Evolutionary conservation across 1,140 invertebrate genomes (phyloP).

Genomic region (Steinernema khuongi): DNA sequence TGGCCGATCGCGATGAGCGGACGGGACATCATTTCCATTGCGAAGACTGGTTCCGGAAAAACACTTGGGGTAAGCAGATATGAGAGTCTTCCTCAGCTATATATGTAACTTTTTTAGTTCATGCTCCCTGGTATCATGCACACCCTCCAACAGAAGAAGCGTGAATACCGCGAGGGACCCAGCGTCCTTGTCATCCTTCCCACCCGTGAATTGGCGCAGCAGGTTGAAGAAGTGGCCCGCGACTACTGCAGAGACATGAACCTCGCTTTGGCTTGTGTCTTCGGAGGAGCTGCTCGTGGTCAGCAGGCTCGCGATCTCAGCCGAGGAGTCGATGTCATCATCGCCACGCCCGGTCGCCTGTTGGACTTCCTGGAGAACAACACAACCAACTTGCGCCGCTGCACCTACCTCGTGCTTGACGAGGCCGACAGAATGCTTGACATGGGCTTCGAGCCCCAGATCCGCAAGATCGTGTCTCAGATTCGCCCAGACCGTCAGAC

Average conservation of each 20-base stretch:
- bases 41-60: constrained; percentile 66
- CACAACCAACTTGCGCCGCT: constrained; percentile 77
- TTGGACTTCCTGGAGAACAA: constrained; percentile 89
- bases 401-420: constrained; percentile 65
- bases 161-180: constrained; percentile 46
- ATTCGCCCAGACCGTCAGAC: constrained; percentile 71
- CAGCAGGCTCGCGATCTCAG: constrained; percentile 78
- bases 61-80: constrained; percentile 58
- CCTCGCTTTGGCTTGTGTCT: constrained; percentile 83
- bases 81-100: neutral
- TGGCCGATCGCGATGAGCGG: constrained; percentile 55
- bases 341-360: constrained; percentile 80
- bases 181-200: constrained; percentile 75
- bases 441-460: constrained; percentile 99
- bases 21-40: constrained; percentile 61
- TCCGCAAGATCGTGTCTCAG: constrained; percentile 73
- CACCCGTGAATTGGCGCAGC: constrained; percentile 88
- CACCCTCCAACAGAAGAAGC: constrained; percentile 71
- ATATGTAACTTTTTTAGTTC: constrained; percentile 59
- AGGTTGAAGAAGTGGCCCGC: constrained; percentile 77
- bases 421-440: constrained; percentile 69
- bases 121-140: constrained; percentile 75
- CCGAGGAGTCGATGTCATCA: constrained; percentile 66
- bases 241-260: constrained; percentile 80
- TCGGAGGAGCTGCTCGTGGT: constrained; percentile 89